These are phyloP conservation scores for Delphinus delphis DNA, from an alignment of 2,113 vertebrate genomes.

Conservation along the genomic window DNA sequence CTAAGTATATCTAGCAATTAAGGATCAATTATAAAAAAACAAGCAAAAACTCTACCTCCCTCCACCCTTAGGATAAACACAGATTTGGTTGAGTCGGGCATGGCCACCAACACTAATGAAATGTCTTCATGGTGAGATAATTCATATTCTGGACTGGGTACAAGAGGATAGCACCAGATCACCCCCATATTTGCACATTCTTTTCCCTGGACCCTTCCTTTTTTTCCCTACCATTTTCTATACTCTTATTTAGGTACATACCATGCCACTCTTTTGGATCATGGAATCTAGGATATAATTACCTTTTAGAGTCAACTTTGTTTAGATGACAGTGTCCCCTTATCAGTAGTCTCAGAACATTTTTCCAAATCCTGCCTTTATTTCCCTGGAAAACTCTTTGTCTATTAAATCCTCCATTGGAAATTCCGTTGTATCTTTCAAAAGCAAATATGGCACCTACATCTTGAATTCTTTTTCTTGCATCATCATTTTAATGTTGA, in stretches of 20 bases:
- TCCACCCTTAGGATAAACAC: background rate
- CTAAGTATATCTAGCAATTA: background rate
- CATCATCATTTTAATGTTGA: background rate
- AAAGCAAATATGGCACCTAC: background rate
- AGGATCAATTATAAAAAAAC: background rate
- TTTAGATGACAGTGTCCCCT: background rate
- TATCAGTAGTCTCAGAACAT: background rate
- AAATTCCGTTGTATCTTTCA: background rate
- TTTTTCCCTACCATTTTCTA: background rate
- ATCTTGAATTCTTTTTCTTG: background rate
- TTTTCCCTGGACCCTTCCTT: background rate
- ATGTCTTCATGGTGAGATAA: background rate
- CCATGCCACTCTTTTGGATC: background rate
- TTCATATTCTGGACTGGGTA: background rate
- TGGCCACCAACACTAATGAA: background rate
- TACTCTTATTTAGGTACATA: background rate
- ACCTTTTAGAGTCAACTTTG: background rate
- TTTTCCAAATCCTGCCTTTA: background rate
- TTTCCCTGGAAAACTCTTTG: slow-evolving; percentile 13
- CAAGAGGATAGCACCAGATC: background rate
- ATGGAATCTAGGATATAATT: background rate
- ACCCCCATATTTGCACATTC: background rate
- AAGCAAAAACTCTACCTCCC: background rate
- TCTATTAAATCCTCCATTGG: background rate
- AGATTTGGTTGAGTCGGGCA: background rate